Evolutionary conservation across 2,797 vertebrate species (phyloP), one percentile per base, ranked within the genome.

Genomic region (Thunnus albacares): DNA sequence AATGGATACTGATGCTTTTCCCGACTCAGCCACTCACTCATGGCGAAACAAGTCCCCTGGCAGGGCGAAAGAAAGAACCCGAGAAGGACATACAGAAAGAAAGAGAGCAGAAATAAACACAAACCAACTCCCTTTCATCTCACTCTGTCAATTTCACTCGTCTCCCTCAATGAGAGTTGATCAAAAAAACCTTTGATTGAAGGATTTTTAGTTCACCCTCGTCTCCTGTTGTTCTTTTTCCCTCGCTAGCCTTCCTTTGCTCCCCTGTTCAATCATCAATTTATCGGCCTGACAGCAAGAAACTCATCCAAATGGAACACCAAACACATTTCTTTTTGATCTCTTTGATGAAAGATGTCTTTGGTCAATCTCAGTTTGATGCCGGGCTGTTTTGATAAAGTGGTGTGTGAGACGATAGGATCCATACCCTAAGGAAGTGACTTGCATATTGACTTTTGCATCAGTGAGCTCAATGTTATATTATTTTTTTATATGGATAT

Each of bases 1-100:
- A 94, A 94, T 94, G 81, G 90, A 89, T 86, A 84, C 83, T 84
- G 89, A 92, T 91, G 90, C 71, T 87, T 89, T 81, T 85, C 83
- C 84, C 85, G 79, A 60, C 77, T 76, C 73, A 69, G 61, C 66
- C 62, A 8, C 64, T 86, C 65, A 35, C 64, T 80, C 71, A 45
- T 14, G 20, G 77, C 75, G 71, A 80, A 85, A 83, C 38, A 2
- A 61, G 52, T 90, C 85, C 80, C 82, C 64, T 13, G 76, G 43
- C 51, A 61, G 53, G 41, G 72, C 1, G 20, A 28, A 14, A 53
- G 20, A 49, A 49, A 35, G 20, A 75, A 74, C 13, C 64, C 0
- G 13, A 66, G 60, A 78, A 73, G 61, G 58, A 73, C 9, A 8
- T 47, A 45, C 35, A 26, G 47, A 53, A 49, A 68, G 22, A 62